phyloP scores from a whole-genome alignment of 2,113 vertebrate species.

The Megaleporinus macrocephalus region DNA sequence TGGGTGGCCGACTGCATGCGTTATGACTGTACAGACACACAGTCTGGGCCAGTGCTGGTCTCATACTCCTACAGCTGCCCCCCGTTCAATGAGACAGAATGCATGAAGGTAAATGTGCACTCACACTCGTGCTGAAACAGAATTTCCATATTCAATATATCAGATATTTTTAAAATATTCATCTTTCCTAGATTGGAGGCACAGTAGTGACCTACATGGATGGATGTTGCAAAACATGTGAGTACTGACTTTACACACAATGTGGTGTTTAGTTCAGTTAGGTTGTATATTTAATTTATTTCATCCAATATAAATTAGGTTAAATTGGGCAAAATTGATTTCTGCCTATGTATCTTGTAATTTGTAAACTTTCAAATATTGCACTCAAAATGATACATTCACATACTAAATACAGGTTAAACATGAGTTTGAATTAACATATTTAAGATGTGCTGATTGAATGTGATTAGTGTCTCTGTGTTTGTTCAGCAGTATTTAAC shows the following conservation, averaged over 20 bases:
- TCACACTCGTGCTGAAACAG: too few species aligned
- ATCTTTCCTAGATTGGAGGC: conserved; percentile 85
- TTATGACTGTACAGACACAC: conserved; percentile 86
- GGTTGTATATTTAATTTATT: too few species aligned
- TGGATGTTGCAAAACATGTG: conserved; percentile 97
- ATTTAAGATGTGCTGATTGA: too few species aligned
- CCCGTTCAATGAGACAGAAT: conserved; percentile 94
- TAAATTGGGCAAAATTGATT: too few species aligned
- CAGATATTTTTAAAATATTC: conserved; percentile 1
- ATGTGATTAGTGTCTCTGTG: too few species aligned
- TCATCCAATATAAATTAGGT: too few species aligned
- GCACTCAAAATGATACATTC: too few species aligned
- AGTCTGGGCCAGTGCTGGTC: conserved; percentile 85
- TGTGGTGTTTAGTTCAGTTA: neutral
- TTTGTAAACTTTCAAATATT: too few species aligned
- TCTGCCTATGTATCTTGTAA: too few species aligned
- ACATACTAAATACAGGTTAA: too few species aligned
- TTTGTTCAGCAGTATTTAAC: too few species aligned
- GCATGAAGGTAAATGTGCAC: conserved; percentile 86
- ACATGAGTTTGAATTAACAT: too few species aligned
- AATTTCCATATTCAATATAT: neutral
- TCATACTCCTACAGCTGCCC: conserved; percentile 92
- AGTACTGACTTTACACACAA: conserved; percentile 75
- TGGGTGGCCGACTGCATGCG: conserved; percentile 90
- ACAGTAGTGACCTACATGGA: conserved; percentile 91